Evolutionary conservation across 1,140 invertebrate species (phyloP).

Genomic region (Steinernema khuongi): DNA sequence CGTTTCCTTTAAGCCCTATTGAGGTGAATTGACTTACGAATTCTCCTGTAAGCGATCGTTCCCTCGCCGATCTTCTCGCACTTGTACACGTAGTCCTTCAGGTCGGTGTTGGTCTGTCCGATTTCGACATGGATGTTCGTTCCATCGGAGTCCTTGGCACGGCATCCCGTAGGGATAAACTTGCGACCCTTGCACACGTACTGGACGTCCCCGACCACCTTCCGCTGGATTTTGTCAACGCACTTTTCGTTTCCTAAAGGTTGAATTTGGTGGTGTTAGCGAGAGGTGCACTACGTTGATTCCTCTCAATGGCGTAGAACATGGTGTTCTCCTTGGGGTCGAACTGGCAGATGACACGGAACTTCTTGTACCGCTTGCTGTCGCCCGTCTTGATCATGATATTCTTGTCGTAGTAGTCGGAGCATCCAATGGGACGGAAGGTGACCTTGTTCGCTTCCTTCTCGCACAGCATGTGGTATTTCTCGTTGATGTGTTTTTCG

Average conservation of each 20-base stretch:
- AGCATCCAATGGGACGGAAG: background rate
- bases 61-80: background rate
- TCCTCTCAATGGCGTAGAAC: background rate
- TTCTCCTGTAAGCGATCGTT: background rate
- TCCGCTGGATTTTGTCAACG: constrained; percentile 4
- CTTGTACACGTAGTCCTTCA: background rate
- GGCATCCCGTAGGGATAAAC: background rate
- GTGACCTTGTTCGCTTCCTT: background rate
- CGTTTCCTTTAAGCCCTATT: background rate
- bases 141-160: background rate
- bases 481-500: background rate
- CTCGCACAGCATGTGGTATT: constrained; percentile 6
- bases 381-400: background rate
- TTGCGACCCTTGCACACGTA: background rate
- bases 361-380: background rate
- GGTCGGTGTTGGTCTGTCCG: background rate
- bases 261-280: background rate
- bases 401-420: constrained; percentile 3
- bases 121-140: constrained; percentile 4
- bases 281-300: background rate
- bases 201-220: constrained; percentile 2
- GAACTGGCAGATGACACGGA: background rate
- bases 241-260: background rate
- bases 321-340: background rate
- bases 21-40: background rate